Evolutionary conservation across 2,797 vertebrate genomes (phyloP).

Genomic region (Lutjanus argentimaculatus): DNA sequence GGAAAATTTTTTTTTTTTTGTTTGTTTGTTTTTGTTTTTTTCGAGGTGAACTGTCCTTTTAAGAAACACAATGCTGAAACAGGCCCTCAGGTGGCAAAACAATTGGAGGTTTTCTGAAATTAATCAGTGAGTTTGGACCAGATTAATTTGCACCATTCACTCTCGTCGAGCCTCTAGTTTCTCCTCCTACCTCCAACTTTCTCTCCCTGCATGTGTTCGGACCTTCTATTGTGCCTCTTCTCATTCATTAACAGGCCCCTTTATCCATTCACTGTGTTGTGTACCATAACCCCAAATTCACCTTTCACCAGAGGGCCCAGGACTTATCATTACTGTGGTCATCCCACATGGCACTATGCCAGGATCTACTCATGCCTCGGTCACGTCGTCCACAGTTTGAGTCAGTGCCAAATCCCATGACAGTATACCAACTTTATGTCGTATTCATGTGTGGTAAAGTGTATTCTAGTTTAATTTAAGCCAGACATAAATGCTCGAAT

Average conservation of each 20-base stretch:
- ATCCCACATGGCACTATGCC: neutral
- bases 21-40: no score
- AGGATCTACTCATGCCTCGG: neutral
- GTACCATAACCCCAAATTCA: neutral
- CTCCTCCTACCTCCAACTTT: neutral
- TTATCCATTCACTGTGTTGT: neutral
- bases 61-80: no score
- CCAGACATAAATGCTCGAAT: neutral
- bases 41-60: no score
- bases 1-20: no score
- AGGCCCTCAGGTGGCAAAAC: neutral
- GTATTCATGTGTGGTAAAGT: neutral
- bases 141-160: neutral
- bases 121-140: neutral
- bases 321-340: neutral
- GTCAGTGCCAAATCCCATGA: neutral
- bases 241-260: neutral
- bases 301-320: neutral
- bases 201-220: neutral
- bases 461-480: neutral
- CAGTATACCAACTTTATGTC: neutral
- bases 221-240: neutral
- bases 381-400: neutral
- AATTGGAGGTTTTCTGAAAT: neutral
- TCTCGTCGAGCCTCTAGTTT: neutral